Base-by-base conservation (phyloP, 2,113 vertebrate species). In the Ptyas mucosa region DNA sequence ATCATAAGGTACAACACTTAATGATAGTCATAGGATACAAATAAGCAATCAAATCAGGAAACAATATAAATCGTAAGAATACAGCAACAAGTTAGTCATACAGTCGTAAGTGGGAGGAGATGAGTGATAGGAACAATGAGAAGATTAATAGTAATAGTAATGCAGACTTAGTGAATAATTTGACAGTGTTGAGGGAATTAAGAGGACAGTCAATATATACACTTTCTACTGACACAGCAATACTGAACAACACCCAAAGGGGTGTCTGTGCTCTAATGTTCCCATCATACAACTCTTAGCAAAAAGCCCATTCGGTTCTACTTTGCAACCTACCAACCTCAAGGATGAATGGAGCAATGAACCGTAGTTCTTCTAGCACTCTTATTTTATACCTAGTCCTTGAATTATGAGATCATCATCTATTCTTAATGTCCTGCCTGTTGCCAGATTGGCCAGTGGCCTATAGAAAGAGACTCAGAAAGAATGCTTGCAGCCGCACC, bases 341-440 rank as follows among this genome's bases (percentile, higher is more conserved):
- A 54, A 5, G 15, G 46, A 88, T 88, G 93, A 93, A 51, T 89
- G 3, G 54, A 21, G 90, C 90, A 23, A 46, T 61, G 24, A 49
- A 49, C 46, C 46, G 0, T 85, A 51, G 15, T 75, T 90, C 89
- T 54, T 15, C 46, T 92, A 24, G 93, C 0, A 20, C 93, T 46
- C 52, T 88, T 96, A 94, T 93, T 51, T 11, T 96, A 94, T 94
- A 94, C 93, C 90, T 93, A 85, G 61, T 1, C n/a, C 2, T 93
- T 3, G 81, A 95, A 4, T 53, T 0, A 91, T 89, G 57, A 3
- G 90, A 23, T 4, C 14, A 0, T 57, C 75, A 14, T 85, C 69
- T 1, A 52, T 91, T 91, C 91, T 93, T 8, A n/a, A 49, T 6
- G 26, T 14, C 1, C 23, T 34, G 10, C 8, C 85, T 8, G 8